These are phyloP conservation scores for Brachionus rotundiformis DNA, from an alignment of 1,140 invertebrate genomes.

Conservation along the genomic window DNA sequence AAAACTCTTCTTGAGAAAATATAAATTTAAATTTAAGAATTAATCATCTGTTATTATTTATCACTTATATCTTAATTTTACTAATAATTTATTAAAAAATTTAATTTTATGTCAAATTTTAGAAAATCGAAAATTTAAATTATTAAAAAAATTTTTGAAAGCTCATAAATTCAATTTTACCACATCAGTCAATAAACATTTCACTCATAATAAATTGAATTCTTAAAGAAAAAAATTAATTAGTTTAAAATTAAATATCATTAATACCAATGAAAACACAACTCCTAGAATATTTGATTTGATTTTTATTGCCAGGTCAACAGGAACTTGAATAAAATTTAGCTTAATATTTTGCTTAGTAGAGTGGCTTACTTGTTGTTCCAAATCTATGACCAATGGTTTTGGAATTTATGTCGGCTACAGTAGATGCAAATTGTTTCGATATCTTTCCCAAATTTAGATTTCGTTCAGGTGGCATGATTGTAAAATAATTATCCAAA, in stretches of 20 bases:
- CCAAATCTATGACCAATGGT: slow-evolving; percentile 17
- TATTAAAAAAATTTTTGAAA: background rate
- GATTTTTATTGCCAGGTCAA: background rate
- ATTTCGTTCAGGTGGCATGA: slow-evolving; percentile 20
- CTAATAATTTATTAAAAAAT: too few species aligned
- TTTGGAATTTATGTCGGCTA: background rate
- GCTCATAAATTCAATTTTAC: too few species aligned
- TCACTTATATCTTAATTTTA: too few species aligned
- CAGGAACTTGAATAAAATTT: background rate
- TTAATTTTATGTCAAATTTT: too few species aligned
- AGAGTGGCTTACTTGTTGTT: background rate
- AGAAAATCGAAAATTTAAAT: too few species aligned
- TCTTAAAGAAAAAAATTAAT: background rate
- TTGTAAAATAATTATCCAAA: slow-evolving; percentile 22
- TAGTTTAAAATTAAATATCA: background rate
- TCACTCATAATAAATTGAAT: background rate
- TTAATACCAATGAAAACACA: slow-evolving; percentile 10
- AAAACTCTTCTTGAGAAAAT: too few species aligned
- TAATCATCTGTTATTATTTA: too few species aligned
- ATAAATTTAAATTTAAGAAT: too few species aligned
- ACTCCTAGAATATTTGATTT: background rate
- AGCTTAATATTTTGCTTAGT: too few species aligned
- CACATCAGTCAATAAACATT: background rate
- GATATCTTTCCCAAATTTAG: slow-evolving; percentile 20
- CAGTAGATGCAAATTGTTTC: slow-evolving; percentile 23